These are phyloP conservation scores for Stigmatopora nigra DNA, from an alignment of 2,113 vertebrate genomes.

Conservation along the genomic window DNA sequence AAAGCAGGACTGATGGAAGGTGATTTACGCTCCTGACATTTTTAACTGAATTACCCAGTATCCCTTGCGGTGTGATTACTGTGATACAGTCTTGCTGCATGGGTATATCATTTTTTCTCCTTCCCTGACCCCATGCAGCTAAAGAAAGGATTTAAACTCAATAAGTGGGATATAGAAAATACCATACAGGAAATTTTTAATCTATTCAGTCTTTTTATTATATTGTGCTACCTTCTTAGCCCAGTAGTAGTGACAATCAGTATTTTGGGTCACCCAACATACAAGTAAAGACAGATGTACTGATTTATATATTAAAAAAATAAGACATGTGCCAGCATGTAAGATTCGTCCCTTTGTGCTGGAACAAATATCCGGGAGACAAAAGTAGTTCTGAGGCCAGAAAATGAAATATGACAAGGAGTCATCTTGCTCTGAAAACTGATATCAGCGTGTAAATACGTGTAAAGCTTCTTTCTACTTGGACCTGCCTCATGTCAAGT, in stretches of 20 bases:
- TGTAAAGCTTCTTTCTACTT: neutral
- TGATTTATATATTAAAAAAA: neutral
- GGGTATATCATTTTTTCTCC: slow-evolving; percentile 30
- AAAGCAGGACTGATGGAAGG: slow-evolving; percentile 67
- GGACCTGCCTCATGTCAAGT: slow-evolving; percentile 26
- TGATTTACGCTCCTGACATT: slow-evolving; percentile 77
- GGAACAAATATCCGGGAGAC: neutral
- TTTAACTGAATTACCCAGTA: slow-evolving; percentile 74
- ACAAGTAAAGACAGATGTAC: slow-evolving; percentile 19
- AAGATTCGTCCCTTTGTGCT: neutral
- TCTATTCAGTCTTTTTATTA: neutral
- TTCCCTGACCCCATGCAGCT: slow-evolving; percentile 23
- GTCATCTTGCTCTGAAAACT: neutral
- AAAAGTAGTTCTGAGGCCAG: slow-evolving; percentile 13
- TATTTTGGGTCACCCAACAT: slow-evolving; percentile 13
- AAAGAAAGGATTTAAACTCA: slow-evolving; percentile 19
- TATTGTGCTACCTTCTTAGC: slow-evolving; percentile 21
- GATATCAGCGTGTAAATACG: neutral
- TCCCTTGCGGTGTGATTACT: slow-evolving; percentile 68
- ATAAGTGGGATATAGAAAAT: slow-evolving; percentile 26
- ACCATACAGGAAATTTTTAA: slow-evolving; percentile 14
- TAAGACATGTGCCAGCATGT: neutral
- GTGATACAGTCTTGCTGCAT: slow-evolving; percentile 58
- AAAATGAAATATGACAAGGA: neutral
- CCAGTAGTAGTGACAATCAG: slow-evolving; percentile 13